Conservation (phyloP, 2,888 invertebrate genomes). For the Drosophila vallismaia region DNA sequence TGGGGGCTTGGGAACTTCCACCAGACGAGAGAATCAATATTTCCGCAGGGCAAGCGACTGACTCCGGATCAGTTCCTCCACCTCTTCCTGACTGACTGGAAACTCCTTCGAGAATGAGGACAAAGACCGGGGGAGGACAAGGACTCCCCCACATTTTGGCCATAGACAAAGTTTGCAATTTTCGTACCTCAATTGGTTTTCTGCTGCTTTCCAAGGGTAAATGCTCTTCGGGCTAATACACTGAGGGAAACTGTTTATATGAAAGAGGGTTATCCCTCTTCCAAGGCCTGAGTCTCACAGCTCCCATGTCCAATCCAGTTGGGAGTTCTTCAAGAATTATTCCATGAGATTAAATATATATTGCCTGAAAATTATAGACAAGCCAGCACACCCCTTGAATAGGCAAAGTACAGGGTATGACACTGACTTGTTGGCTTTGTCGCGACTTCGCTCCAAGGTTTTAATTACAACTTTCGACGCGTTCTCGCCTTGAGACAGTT, state of each 20-base stretch:
- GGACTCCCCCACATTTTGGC: constrained; percentile 15
- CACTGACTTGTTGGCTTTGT: constrained; percentile 30
- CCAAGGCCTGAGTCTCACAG: too few relatives aligned
- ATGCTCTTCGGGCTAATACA: neutral
- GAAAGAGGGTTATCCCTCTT: too few relatives aligned
- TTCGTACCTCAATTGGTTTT: constrained; percentile 71
- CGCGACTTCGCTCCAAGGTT: constrained; percentile 66
- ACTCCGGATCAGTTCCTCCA: constrained; percentile 14
- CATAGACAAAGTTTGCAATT: constrained; percentile 67
- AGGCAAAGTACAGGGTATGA: neutral
- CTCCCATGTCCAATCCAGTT: too few relatives aligned
- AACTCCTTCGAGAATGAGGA: constrained; percentile 16
- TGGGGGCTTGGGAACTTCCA: constrained; percentile 2
- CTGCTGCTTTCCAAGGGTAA: neutral
- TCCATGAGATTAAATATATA: too few relatives aligned
- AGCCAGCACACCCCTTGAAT: neutral
- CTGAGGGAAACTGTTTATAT: neutral
- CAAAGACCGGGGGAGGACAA: constrained; percentile 5
- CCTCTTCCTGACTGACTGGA: neutral
- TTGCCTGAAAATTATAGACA: too few relatives aligned
- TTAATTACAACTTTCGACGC: constrained; percentile 74
- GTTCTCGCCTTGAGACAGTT: constrained; percentile 64
- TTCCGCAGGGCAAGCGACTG: constrained; percentile 56
- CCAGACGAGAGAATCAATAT: constrained; percentile 69
- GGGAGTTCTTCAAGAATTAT: too few relatives aligned